Conservation (phyloP, 64 coral and sea anemone genomes). For the Montipora sp. region DNA sequence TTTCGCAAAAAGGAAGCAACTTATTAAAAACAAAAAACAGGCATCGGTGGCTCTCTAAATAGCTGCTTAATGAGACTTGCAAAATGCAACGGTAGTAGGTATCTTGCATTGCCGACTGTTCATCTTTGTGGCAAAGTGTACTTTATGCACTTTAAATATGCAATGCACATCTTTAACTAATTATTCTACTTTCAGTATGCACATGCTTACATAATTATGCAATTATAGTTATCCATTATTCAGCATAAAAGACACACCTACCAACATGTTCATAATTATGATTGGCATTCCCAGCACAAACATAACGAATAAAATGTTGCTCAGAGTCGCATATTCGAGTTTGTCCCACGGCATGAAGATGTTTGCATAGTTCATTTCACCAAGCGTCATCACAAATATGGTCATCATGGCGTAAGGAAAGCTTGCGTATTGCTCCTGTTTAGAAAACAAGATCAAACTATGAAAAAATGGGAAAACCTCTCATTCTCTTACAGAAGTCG, state of each 20-base stretch:
- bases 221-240: background rate
- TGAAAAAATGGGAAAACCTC: too few species aligned
- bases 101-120: too few species aligned
- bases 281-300: conserved; percentile 91
- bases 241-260: background rate
- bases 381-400: conserved; percentile 89
- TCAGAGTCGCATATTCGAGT: conserved; percentile 68
- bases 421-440: conserved; percentile 36
- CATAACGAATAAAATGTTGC: conserved; percentile 79
- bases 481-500: too few species aligned
- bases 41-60: too few species aligned
- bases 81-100: too few species aligned
- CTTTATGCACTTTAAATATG: too few species aligned
- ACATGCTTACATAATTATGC: background rate
- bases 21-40: too few species aligned
- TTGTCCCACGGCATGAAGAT: conserved; percentile 66
- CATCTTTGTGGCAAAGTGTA: too few species aligned
- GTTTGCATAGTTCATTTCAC: conserved; percentile 82
- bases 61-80: too few species aligned
- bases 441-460: background rate
- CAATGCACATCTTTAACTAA: too few species aligned
- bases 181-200: too few species aligned
- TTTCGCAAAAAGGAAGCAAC: too few species aligned
- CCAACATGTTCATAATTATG: conserved; percentile 95
- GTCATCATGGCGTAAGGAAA: conserved; percentile 82